Evolutionary conservation across 2,888 invertebrate species (phyloP).

Genomic region (Andrena flavipes): DNA sequence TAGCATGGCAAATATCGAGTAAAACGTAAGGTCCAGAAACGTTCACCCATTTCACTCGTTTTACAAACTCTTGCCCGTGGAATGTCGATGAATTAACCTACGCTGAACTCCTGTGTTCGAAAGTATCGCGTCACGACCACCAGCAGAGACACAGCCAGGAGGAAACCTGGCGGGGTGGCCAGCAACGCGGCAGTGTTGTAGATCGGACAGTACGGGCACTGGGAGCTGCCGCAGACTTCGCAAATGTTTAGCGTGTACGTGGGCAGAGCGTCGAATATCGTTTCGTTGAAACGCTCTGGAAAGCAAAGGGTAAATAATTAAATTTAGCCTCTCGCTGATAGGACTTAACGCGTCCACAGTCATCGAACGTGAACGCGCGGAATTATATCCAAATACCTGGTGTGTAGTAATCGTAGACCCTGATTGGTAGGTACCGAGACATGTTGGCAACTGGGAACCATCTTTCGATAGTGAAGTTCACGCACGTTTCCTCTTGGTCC

Average conservation of each 20-base stretch:
- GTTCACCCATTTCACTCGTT: neutral
- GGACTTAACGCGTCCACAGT: too few relatives aligned
- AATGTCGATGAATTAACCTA: conserved; percentile 67
- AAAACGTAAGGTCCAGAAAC: conserved; percentile 6
- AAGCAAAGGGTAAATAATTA: conserved; percentile 65
- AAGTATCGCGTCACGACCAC: conserved; percentile 73
- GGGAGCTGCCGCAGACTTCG: conserved; percentile 97
- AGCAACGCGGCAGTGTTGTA: conserved; percentile 88
- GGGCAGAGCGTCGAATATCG: conserved; percentile 94
- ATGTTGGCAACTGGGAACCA: conserved; percentile 99
- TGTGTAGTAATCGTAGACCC: conserved; percentile 98
- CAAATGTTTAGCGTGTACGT: conserved; percentile 96
- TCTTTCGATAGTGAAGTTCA: conserved; percentile 96
- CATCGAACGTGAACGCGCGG: too few relatives aligned
- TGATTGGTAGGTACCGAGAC: conserved; percentile 95
- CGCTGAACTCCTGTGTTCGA: conserved; percentile 75
- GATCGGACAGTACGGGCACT: conserved; percentile 96
- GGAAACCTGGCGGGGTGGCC: conserved; percentile 75
- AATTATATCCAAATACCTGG: conserved; percentile 89
- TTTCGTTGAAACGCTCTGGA: conserved; percentile 96
- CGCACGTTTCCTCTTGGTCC: conserved; percentile 93
- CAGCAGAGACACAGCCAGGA: conserved; percentile 70
- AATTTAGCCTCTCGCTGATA: too few relatives aligned
- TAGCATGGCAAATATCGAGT: conserved; percentile 23
- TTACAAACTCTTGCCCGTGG: neutral